Percentiles rank a stretch among this genome's conserved stretches.
These are phyloP conservation scores for Serranus cabrilla DNA, from an alignment of 2,797 vertebrate species.

Conservation along the genomic window DNA sequence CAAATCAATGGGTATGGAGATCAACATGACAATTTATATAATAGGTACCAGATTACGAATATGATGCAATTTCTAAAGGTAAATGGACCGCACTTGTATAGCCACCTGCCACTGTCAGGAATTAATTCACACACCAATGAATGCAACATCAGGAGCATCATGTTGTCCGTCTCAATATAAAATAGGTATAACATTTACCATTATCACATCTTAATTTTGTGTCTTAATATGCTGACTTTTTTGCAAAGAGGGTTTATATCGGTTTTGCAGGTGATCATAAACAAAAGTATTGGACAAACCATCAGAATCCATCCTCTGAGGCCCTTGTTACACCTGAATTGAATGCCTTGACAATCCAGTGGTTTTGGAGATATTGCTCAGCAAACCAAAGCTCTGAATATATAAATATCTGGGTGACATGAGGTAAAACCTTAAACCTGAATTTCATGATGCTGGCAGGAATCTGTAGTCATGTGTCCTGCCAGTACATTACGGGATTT, in stretches of 20 bases:
- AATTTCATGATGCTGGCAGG: not conserved
- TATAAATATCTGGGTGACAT: not conserved
- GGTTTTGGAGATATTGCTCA: not conserved
- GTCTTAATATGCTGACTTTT: not conserved
- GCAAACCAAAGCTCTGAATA: not conserved
- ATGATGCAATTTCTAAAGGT: no score
- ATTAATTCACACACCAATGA: no score
- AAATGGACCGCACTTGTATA: no score
- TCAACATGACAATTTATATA: not conserved
- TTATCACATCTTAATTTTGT: not conserved
- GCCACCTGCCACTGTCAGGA: no score
- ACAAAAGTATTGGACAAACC: not conserved
- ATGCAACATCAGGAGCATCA: no score
- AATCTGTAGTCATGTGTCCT: constrained; percentile 14
- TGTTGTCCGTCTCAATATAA: no score
- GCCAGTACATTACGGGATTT: constrained; percentile 27
- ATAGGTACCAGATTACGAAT: no score
- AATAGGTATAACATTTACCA: not conserved
- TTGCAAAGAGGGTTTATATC: not conserved
- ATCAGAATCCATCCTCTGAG: not conserved
- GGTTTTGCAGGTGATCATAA: not conserved
- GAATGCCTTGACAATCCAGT: not conserved
- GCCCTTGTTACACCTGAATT: not conserved
- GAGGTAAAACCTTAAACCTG: not conserved
- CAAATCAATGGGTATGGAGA: not conserved